phyloP scores from a whole-genome alignment of 2,888 invertebrate genomes.

The Nymphalis polychloros region DNA sequence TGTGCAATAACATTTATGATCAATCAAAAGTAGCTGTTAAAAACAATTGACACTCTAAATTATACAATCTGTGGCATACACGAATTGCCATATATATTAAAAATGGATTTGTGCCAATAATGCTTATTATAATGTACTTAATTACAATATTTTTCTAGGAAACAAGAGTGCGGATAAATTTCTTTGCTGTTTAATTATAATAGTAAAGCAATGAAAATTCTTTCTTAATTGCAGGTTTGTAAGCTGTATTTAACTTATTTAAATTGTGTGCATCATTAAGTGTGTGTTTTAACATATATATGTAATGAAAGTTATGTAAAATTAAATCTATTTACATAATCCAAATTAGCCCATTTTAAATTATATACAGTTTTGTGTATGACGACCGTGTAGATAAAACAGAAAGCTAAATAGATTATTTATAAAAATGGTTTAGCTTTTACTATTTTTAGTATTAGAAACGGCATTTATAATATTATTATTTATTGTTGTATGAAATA shows the following conservation, averaged over 20 bases:
- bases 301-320: too few relatives aligned
- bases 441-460: slow-evolving; percentile 16
- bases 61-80: not conserved
- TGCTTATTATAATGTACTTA: slow-evolving; percentile 5
- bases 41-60: not conserved
- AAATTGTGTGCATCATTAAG: too few relatives aligned
- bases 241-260: too few relatives aligned
- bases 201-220: not conserved
- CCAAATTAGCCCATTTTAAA: too few relatives aligned
- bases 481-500: slow-evolving; percentile 23
- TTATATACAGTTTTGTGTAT: too few relatives aligned
- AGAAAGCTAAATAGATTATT: not conserved
- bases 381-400: too few relatives aligned
- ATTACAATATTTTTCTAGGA: not conserved
- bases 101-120: slow-evolving; percentile 11
- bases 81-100: not conserved
- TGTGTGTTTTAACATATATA: too few relatives aligned
- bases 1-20: slow-evolving; percentile 14
- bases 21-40: not conserved
- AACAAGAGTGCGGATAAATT: not conserved
- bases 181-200: not conserved
- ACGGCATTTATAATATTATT: slow-evolving; percentile 21
- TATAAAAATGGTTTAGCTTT: not conserved
- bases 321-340: too few relatives aligned
- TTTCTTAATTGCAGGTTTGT: too few relatives aligned